These are phyloP conservation scores for Drosophila micromelanica DNA, from an alignment of 1,140 invertebrate genomes.

Conservation along the genomic window DNA sequence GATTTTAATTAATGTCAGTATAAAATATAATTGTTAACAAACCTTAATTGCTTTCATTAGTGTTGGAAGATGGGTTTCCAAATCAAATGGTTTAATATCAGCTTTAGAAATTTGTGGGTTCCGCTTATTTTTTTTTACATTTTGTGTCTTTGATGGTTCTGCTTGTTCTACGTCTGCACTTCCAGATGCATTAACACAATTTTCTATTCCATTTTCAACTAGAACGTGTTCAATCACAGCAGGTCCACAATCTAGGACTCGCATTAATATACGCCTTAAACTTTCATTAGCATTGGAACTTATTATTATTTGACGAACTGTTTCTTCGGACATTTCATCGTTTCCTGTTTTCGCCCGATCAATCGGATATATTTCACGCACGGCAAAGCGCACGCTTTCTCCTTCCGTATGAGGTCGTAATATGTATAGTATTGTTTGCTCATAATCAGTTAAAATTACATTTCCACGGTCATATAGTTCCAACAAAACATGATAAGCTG, in stretches of 20 bases:
- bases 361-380: slow-evolving; percentile 95
- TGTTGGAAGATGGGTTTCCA: slow-evolving; percentile 88
- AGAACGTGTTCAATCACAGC: slow-evolving; percentile 96
- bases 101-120: slow-evolving; percentile 26
- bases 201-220: slow-evolving; percentile 88
- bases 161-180: not conserved
- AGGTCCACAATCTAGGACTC: slow-evolving; percentile 94
- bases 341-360: slow-evolving; percentile 88
- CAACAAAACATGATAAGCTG: slow-evolving; percentile 97
- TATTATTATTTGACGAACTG: slow-evolving; percentile 86
- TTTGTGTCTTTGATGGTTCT: slow-evolving; percentile 46
- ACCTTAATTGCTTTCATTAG: slow-evolving; percentile 89
- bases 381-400: slow-evolving; percentile 96
- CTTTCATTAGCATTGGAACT: slow-evolving; percentile 90
- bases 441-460: slow-evolving; percentile 96
- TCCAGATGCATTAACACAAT: slow-evolving; percentile 79
- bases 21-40: slow-evolving; percentile 15
- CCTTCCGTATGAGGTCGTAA: slow-evolving; percentile 96
- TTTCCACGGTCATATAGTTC: slow-evolving; percentile 99
- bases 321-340: slow-evolving; percentile 73
- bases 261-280: slow-evolving; percentile 94
- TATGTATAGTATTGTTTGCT: slow-evolving; percentile 97
- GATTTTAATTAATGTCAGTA: too few species aligned
- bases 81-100: slow-evolving; percentile 86
- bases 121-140: slow-evolving; percentile 54